A percentile compares a stretch with the other conserved stretches of the same genome.
phyloP scores from a whole-genome alignment of 2,888 invertebrate species.

The Crossocerus cetratus region DNA sequence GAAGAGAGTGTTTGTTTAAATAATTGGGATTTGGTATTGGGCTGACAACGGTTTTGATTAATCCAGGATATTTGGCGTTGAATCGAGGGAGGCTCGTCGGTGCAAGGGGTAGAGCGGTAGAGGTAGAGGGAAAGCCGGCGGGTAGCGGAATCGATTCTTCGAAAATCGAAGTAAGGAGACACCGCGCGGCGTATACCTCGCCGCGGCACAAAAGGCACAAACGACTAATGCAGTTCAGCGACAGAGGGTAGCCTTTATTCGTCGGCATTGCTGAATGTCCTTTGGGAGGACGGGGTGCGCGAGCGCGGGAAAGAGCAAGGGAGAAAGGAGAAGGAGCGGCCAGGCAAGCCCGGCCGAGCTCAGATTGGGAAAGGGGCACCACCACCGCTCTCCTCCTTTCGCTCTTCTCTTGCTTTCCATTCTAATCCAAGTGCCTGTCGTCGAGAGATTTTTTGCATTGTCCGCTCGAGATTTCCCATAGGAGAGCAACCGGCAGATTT shows the following conservation, averaged over 20 bases:
- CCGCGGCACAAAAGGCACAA: constrained; percentile 49
- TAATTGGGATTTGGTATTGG: too few species aligned
- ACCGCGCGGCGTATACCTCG: constrained; percentile 39
- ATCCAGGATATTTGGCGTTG: too few species aligned
- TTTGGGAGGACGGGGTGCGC: constrained; percentile 54
- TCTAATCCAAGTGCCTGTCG: constrained; percentile 67
- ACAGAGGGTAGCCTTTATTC: constrained; percentile 52
- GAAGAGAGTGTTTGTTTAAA: too few species aligned
- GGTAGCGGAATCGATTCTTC: constrained; percentile 47
- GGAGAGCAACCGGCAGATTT: constrained; percentile 61
- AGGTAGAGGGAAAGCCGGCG: background rate
- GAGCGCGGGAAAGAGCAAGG: background rate
- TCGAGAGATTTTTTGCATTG: constrained; percentile 60
- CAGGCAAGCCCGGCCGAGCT: constrained; percentile 30
- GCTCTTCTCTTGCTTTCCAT: constrained; percentile 60
- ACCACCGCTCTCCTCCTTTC: constrained; percentile 39
- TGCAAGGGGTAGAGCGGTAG: too few species aligned
- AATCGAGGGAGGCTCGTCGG: too few species aligned
- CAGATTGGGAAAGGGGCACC: constrained; percentile 59
- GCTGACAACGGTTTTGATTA: too few species aligned
- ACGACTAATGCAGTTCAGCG: constrained; percentile 59
- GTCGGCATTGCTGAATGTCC: constrained; percentile 58
- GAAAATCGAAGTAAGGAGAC: constrained; percentile 49
- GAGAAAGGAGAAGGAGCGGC: constrained; percentile 17
- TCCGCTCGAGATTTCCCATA: constrained; percentile 65